A percentile compares a stretch with the other conserved stretches of the same genome.
phyloP scores from a whole-genome alignment of 2,797 vertebrate species.

The Hozukius guyotensis region DNA sequence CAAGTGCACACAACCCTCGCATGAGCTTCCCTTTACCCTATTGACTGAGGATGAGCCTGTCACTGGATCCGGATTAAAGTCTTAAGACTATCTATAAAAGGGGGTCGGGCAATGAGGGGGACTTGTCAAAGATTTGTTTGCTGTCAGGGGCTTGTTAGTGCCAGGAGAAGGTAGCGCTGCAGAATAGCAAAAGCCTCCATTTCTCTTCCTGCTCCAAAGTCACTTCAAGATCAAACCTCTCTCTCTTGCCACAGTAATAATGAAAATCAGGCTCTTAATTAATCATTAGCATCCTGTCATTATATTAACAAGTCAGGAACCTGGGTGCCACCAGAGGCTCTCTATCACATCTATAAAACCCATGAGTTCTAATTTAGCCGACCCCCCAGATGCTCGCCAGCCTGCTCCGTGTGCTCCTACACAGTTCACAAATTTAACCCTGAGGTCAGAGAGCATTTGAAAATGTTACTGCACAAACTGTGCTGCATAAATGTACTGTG shows the following conservation, averaged over 20 bases:
- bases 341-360: conserved; percentile 56
- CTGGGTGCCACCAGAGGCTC: conserved; percentile 50
- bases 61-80: conserved; percentile 86
- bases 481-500: neutral
- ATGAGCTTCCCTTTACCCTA: conserved; percentile 83
- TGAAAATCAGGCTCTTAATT: conserved; percentile 69
- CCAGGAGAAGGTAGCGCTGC: conserved; percentile 60
- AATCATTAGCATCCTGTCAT: conserved; percentile 75
- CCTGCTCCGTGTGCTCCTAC: neutral
- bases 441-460: conserved; percentile 4
- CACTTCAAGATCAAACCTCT: conserved; percentile 77
- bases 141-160: conserved; percentile 71
- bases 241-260: conserved; percentile 61
- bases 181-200: conserved; percentile 65
- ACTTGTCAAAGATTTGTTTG: conserved; percentile 82
- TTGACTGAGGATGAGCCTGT: conserved; percentile 86
- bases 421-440: conserved; percentile 2
- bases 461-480: conserved; percentile 5
- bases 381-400: conserved; percentile 23
- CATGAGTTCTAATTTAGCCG: conserved; percentile 61
- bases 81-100: conserved; percentile 86
- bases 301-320: conserved; percentile 66
- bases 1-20: conserved; percentile 72
- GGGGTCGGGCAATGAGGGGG: conserved; percentile 57
- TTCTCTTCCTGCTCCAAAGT: conserved; percentile 76